A percentile compares a stretch with the other conserved stretches of the same genome.
Evolutionary conservation across 2,797 vertebrate species (phyloP).

Genomic region (Anas bahamensis): DNA sequence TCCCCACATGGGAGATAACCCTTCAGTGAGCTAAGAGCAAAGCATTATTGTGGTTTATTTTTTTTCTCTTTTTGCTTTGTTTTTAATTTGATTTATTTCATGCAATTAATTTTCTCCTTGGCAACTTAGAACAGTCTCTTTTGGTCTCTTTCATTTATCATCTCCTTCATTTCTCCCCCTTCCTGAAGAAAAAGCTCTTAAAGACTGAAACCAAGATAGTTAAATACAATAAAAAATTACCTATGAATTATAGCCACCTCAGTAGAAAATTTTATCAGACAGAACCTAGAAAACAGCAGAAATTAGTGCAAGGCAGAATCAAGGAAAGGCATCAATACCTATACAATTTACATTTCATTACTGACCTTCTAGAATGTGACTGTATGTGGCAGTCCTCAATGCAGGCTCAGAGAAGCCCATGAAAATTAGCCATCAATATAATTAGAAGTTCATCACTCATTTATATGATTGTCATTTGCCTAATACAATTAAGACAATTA

Average conservation of each 20-base stretch:
- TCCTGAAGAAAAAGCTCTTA: background rate
- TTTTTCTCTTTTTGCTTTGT: background rate
- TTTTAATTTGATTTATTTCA: background rate
- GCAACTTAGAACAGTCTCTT: background rate
- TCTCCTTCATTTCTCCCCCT: background rate
- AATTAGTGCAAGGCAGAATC: background rate
- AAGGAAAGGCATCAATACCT: background rate
- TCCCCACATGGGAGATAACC: background rate
- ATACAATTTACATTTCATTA: background rate
- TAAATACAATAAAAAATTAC: background rate
- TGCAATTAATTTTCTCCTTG: background rate
- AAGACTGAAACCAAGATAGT: background rate
- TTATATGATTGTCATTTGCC: background rate
- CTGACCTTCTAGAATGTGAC: background rate
- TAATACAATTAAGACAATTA: background rate
- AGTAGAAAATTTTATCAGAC: background rate
- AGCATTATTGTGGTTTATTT: background rate
- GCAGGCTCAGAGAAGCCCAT: background rate
- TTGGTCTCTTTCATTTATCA: background rate
- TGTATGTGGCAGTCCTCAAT: background rate
- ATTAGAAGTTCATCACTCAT: background rate
- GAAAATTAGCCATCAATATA: background rate
- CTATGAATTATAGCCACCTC: background rate
- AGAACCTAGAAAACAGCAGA: background rate
- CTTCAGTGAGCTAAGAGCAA: background rate